Evolutionary conservation across 2,113 vertebrate species (phyloP), one percentile per base, ranked within the genome.

Genomic region (Lampris megalopsis): DNA sequence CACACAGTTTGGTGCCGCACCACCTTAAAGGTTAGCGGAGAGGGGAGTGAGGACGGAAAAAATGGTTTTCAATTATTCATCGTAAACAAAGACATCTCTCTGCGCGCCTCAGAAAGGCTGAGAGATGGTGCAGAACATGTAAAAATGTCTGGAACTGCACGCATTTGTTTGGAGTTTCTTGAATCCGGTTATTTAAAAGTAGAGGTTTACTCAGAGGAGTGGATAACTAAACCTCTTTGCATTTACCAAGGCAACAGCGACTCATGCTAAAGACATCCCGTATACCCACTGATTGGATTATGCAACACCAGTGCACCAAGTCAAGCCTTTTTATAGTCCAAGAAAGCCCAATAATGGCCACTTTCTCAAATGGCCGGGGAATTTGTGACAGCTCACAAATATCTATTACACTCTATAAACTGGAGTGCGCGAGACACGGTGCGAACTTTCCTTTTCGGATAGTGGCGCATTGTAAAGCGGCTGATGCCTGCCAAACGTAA

Each of bases 241-340:
- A 85, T 86, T 87, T 86, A 84, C 90, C 89, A 80, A 82, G 85
- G 92, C 80, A 91, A 90, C 88, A 56, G 71, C 80, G 43, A 49
- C 63, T 64, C 81, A 67, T 79, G 72, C 85, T 84, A 86, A 66
- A 64, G 87, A 84, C 79, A 87, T 86, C 80, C 65, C 71, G 73
- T 58, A 76, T 72, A 75, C 69, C 83, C 38, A 71, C 76, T 86
- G 86, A 82, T 75, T 73, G 54, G 78, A 83, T 93, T 91, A 89
- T 62, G 84, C 85, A 93, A 93, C 84, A 80, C 69, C 75, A 77
- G 73, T 76, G 84, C 65, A 64, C 52, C 11, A 58, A 35, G 9
- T 65, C 47, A 65, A 37, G 63, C 63, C 74, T 79, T 91, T 85
- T 75, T 83, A 85, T 75, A 79, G 71, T 54, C 58, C 10, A 81